phyloP scores from a whole-genome alignment of 2,888 invertebrate species.

The Drosophila meridionalis region DNA sequence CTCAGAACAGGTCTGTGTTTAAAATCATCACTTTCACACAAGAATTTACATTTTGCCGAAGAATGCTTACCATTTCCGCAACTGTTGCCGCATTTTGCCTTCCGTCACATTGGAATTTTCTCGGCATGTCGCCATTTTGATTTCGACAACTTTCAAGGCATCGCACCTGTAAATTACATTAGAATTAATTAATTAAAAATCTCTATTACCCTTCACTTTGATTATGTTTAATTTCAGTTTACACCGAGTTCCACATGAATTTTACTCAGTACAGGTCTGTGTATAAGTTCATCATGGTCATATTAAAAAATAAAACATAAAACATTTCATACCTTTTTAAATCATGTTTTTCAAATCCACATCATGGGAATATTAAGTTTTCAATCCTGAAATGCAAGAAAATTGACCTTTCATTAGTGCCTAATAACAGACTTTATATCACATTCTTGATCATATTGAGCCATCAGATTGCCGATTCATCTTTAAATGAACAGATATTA shows the following conservation, averaged over 20 bases:
- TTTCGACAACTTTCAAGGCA: conserved; percentile 1
- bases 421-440: background rate
- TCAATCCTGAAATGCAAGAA: conserved; percentile 45
- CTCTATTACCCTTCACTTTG: background rate
- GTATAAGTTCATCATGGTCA: conserved; percentile 57
- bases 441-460: conserved; percentile 12
- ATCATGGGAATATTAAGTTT: background rate
- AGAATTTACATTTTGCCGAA: background rate
- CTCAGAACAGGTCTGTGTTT: conserved; percentile 49
- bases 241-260: conserved; percentile 58
- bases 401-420: background rate
- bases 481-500: conserved; percentile 69
- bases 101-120: background rate
- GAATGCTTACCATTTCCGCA: conserved; percentile 15
- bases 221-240: conserved; percentile 44
- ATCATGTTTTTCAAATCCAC: conserved; percentile 4
- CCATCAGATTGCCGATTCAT: conserved; percentile 76
- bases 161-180: conserved; percentile 2
- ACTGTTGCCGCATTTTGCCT: background rate
- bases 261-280: conserved; percentile 71
- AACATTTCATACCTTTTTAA: conserved; percentile 21
- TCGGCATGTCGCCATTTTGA: conserved; percentile 25
- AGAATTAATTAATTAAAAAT: background rate
- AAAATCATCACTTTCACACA: conserved; percentile 25
- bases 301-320: background rate